Evolutionary conservation across 1,140 invertebrate genomes (phyloP).

Genomic region (Branchinecta lynchi): DNA sequence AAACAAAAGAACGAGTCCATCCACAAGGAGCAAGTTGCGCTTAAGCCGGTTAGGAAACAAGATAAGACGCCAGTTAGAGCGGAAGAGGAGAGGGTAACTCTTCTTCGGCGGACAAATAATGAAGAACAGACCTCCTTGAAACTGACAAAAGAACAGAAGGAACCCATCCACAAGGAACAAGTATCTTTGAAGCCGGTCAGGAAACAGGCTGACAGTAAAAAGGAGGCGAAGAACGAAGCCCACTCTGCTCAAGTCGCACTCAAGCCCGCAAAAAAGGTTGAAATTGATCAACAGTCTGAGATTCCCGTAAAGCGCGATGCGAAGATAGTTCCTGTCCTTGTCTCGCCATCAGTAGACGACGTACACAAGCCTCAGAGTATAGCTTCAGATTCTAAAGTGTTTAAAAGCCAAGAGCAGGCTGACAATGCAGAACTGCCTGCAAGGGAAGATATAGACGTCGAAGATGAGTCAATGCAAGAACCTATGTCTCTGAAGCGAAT

Average conservation of each 20-base stretch:
- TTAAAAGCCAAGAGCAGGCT: too few species aligned
- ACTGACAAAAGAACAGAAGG: slow-evolving; percentile 12
- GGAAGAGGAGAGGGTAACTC: slow-evolving; percentile 11
- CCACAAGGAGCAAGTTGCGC: slow-evolving; percentile 24
- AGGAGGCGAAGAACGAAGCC: slow-evolving; percentile 16
- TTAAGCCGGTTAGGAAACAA: slow-evolving; percentile 28
- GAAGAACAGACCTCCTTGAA: slow-evolving; percentile 16
- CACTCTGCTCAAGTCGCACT: slow-evolving; percentile 14
- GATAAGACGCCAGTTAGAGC: slow-evolving; percentile 13
- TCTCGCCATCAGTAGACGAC: too few species aligned
- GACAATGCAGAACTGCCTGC: too few species aligned
- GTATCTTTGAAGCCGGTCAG: slow-evolving; percentile 14
- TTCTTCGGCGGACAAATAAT: not conserved
- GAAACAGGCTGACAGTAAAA: slow-evolving; percentile 24
- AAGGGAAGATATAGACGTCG: too few species aligned
- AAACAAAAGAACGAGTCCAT: slow-evolving; percentile 19
- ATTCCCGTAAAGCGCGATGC: too few species aligned
- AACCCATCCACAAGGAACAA: slow-evolving; percentile 17
- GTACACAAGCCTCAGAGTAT: too few species aligned
- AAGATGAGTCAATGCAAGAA: too few species aligned
- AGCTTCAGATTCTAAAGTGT: too few species aligned
- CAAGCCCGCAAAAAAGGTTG: slow-evolving; percentile 19
- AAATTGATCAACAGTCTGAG: too few species aligned
- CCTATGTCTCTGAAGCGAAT: too few species aligned
- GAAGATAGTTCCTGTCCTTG: too few species aligned